phyloP scores from a whole-genome alignment of 2,797 vertebrate species.

The Micrastur ruficollis region DNA sequence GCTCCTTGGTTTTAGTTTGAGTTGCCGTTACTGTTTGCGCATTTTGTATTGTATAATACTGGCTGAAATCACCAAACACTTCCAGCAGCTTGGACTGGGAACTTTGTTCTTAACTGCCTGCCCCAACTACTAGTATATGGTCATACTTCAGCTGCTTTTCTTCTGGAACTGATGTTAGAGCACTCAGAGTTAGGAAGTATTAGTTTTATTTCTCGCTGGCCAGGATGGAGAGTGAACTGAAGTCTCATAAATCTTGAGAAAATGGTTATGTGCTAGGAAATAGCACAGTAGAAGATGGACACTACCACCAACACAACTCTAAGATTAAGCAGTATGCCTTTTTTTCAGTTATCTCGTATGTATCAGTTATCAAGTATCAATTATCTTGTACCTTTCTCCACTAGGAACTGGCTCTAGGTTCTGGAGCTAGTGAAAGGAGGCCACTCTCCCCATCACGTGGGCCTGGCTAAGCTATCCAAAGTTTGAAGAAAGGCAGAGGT shows the following conservation, averaged over 20 bases:
- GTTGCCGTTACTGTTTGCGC: not conserved
- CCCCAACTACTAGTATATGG: not conserved
- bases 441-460: fast-evolving
- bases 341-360: not conserved
- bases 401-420: not conserved
- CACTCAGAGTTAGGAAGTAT: not conserved
- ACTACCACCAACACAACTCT: not conserved
- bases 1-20: not conserved
- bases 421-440: not conserved
- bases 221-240: not conserved
- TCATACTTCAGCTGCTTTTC: not conserved
- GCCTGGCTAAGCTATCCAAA: not conserved
- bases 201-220: not conserved
- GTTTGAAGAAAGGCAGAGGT: not conserved
- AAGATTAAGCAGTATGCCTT: not conserved
- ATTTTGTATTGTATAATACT: not conserved
- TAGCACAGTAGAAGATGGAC: not conserved
- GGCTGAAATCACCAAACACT: not conserved
- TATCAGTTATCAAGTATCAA: not conserved
- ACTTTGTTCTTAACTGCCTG: not conserved
- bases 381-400: not conserved
- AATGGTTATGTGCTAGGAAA: not conserved
- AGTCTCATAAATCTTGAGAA: not conserved
- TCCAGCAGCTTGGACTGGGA: not conserved
- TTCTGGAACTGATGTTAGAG: not conserved